Percentiles rank a stretch among this genome's conserved stretches.
Conservation (phyloP, 2,888 invertebrate species). For the Cerastis leucographa region DNA sequence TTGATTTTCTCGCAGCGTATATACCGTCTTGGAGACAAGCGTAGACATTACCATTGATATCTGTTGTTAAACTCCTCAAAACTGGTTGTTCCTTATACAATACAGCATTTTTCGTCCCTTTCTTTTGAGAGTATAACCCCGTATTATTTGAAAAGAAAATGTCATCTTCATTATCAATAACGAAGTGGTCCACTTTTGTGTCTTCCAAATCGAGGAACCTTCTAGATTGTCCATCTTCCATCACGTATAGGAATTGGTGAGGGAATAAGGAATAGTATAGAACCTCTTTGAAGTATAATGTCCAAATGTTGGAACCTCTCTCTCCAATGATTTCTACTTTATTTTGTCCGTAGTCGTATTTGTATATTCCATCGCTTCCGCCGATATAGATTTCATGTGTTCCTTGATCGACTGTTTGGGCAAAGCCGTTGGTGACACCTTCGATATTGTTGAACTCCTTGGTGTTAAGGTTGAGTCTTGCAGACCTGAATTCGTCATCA, state of each 20-base stretch:
- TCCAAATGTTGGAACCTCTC: slow-evolving; percentile 78
- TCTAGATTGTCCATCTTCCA: slow-evolving; percentile 70
- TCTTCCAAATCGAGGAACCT: slow-evolving; percentile 82
- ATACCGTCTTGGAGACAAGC: slow-evolving; percentile 79
- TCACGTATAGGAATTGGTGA: slow-evolving; percentile 77
- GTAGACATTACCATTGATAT: slow-evolving; percentile 77
- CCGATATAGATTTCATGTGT: slow-evolving; percentile 81
- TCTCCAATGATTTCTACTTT: slow-evolving; percentile 74
- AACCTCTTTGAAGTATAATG: slow-evolving; percentile 79
- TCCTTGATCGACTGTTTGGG: slow-evolving; percentile 79
- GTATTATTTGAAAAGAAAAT: slow-evolving; percentile 81
- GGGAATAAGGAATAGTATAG: slow-evolving; percentile 81
- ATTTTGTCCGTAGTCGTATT: slow-evolving; percentile 76
- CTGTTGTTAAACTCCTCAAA: slow-evolving; percentile 76
- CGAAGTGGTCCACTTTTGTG: slow-evolving; percentile 81
- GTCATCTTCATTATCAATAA: slow-evolving; percentile 78
- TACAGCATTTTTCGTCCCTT: slow-evolving; percentile 76
- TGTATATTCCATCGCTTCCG: slow-evolving; percentile 81
- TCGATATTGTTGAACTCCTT: slow-evolving; percentile 77
- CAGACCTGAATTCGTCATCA: slow-evolving; percentile 76
- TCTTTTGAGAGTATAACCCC: slow-evolving; percentile 79
- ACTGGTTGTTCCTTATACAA: slow-evolving; percentile 66
- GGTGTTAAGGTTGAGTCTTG: slow-evolving; percentile 78
- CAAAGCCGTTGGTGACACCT: slow-evolving; percentile 79
- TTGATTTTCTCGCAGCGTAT: slow-evolving; percentile 73